Conservation (phyloP, 1,140 invertebrate species). For the Temnothorax longispinosus region DNA sequence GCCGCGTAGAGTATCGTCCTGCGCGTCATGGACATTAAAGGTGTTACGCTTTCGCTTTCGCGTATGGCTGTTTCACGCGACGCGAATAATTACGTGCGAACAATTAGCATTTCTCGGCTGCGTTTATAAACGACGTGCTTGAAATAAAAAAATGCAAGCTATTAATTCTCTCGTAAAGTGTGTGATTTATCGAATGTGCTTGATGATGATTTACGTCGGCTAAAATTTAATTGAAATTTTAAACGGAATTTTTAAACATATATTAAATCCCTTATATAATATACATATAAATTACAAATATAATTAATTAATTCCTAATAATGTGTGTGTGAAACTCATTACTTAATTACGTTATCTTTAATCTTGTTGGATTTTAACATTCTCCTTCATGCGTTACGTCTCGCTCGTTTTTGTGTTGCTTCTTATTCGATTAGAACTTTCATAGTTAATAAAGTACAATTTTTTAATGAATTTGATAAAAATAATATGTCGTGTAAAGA, state of each 20-base stretch:
- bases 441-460: neutral
- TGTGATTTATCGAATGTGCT: neutral
- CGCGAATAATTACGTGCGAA: conserved; percentile 5
- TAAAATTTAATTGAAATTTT: neutral
- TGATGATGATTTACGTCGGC: neutral
- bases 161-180: neutral
- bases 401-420: neutral
- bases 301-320: conserved; percentile 6
- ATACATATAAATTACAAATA: neutral
- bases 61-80: neutral
- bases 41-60: conserved; percentile 34
- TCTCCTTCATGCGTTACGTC: neutral
- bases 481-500: neutral
- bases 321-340: neutral
- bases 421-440: conserved; percentile 10
- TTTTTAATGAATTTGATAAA: neutral
- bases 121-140: neutral
- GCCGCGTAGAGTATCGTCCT: conserved; percentile 15
- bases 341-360: conserved; percentile 28
- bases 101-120: neutral
- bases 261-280: neutral
- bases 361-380: neutral
- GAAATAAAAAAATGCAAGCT: neutral
- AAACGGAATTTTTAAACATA: neutral
- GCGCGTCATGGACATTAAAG: conserved; percentile 1